Evolutionary conservation across 2,888 invertebrate species (phyloP).

Genomic region (Scaptomyza tumidula): DNA sequence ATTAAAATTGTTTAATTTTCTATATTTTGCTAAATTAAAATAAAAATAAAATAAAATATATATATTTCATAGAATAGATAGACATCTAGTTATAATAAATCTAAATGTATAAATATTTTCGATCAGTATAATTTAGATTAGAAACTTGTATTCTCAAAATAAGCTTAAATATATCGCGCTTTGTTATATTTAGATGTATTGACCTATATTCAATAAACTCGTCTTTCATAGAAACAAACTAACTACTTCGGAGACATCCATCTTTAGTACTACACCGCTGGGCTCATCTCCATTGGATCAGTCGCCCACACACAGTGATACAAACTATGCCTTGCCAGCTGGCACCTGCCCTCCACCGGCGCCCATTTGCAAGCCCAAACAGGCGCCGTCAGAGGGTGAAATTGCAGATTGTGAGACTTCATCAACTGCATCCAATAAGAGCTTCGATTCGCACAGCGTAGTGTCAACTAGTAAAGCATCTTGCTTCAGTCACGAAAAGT

Average conservation of each 20-base stretch:
- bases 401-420: slow-evolving; percentile 82
- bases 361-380: slow-evolving; percentile 80
- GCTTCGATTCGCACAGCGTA: slow-evolving; percentile 83
- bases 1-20: no score
- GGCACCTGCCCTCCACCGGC: slow-evolving; percentile 55
- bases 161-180: neutral
- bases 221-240: slow-evolving; percentile 73
- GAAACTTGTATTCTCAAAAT: neutral
- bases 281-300: slow-evolving; percentile 53
- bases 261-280: slow-evolving; percentile 82
- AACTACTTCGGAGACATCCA: slow-evolving; percentile 83
- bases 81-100: no score
- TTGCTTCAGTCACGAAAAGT: slow-evolving; percentile 65
- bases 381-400: slow-evolving; percentile 65
- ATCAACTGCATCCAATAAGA: slow-evolving; percentile 83
- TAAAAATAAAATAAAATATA: no score
- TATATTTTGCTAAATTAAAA: no score
- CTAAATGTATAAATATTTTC: neutral
- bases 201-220: neutral
- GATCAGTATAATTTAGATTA: neutral
- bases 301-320: slow-evolving; percentile 58
- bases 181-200: no score
- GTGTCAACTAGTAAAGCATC: slow-evolving; percentile 81
- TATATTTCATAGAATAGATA: no score
- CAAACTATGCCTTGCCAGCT: slow-evolving; percentile 40